A percentile compares a stretch with the other conserved stretches of the same genome.
Evolutionary conservation across 2,888 invertebrate species (phyloP).

Genomic region (Agonopterix heracliana): DNA sequence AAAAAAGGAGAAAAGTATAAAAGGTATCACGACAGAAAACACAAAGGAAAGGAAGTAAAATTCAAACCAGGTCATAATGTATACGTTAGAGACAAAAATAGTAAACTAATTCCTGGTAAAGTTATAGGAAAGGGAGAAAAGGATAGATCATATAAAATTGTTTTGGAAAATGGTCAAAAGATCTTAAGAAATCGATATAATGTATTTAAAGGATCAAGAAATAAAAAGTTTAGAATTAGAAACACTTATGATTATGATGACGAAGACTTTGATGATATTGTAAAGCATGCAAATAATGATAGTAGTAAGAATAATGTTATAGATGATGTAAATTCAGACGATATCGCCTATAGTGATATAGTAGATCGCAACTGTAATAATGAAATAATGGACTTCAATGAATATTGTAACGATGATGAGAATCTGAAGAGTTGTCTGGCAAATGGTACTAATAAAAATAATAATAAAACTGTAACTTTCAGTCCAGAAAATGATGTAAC

Average conservation of each 20-base stretch:
- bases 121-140: neutral
- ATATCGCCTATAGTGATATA: no score
- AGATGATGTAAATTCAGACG: no score
- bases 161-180: slow-evolving; percentile 4
- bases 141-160: slow-evolving; percentile 4
- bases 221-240: neutral
- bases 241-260: neutral
- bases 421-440: no score
- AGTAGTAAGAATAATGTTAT: no score
- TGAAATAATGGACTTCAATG: no score
- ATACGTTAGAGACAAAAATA: slow-evolving; percentile 4
- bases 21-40: slow-evolving; percentile 6
- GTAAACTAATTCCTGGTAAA: slow-evolving; percentile 3
- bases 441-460: no score
- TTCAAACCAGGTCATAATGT: slow-evolving; percentile 6
- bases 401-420: no score
- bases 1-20: slow-evolving; percentile 2
- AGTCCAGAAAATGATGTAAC: no score
- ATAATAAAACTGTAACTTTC: no score
- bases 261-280: neutral
- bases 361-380: no score
- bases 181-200: slow-evolving; percentile 6
- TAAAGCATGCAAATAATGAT: no score
- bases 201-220: slow-evolving; percentile 2
- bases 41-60: neutral